These are phyloP conservation scores for Rhagoletis pomonella DNA, from an alignment of 1,140 invertebrate species.

Conservation along the genomic window DNA sequence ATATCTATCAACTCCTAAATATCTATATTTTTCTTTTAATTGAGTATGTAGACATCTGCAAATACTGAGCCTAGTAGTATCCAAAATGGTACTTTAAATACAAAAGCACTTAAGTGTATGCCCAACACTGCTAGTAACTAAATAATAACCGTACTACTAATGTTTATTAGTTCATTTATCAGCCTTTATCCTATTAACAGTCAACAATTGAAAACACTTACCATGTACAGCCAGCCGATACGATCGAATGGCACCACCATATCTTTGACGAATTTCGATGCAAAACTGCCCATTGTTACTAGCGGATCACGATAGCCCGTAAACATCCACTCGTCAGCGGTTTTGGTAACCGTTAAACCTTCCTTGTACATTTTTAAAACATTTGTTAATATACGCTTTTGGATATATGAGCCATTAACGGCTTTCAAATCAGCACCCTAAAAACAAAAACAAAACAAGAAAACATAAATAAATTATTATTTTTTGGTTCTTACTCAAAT, in stretches of 20 bases:
- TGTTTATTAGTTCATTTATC: neutral
- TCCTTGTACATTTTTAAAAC: slow-evolving; percentile 74
- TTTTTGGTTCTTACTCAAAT: neutral
- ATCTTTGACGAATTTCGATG: slow-evolving; percentile 69
- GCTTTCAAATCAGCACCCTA: slow-evolving; percentile 79
- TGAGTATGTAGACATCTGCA: no score
- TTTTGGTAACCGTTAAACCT: slow-evolving; percentile 78
- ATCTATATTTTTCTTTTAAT: no score
- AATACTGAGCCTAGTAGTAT: no score
- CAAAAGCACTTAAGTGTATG: no score
- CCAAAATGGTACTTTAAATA: no score
- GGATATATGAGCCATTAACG: slow-evolving; percentile 70
- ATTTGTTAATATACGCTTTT: slow-evolving; percentile 75
- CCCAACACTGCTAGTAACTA: no score
- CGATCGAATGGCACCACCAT: slow-evolving; percentile 78
- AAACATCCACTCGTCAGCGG: slow-evolving; percentile 83
- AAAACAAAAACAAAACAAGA: slow-evolving; percentile 48
- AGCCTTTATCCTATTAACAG: neutral
- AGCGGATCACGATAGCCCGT: slow-evolving; percentile 83
- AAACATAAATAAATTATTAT: no score
- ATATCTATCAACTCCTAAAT: no score
- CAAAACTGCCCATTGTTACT: slow-evolving; percentile 78
- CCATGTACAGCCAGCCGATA: slow-evolving; percentile 87
- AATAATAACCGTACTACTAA: no score
- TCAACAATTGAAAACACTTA: no score